phyloP scores from a whole-genome alignment of 2,797 vertebrate genomes.

The Gambusia yucatana region DNA sequence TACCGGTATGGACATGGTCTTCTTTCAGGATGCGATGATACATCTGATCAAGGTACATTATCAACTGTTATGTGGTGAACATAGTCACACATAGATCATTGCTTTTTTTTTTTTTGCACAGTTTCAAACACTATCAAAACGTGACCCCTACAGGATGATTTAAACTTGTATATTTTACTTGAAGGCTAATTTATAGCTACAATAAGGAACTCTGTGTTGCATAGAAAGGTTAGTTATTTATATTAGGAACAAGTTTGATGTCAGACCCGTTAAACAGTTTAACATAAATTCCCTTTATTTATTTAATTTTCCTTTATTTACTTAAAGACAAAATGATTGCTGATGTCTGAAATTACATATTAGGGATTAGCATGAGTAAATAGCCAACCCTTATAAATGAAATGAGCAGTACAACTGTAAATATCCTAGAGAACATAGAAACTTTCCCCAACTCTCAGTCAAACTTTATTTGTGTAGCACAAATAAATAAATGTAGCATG shows the following conservation, averaged over 20 bases:
- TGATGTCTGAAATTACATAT: background rate
- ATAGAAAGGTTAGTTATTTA: background rate
- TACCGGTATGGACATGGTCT: conserved; percentile 92
- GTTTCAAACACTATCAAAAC: background rate
- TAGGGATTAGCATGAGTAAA: background rate
- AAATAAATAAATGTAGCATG: background rate
- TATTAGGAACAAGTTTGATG: background rate
- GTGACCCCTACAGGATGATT: background rate
- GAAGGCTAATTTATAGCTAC: background rate
- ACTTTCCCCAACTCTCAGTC: background rate
- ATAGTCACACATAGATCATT: background rate
- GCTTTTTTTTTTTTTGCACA: background rate
- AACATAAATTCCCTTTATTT: background rate
- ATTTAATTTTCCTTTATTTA: background rate
- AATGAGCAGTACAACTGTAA: background rate
- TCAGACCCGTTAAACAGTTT: background rate
- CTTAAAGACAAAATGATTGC: background rate
- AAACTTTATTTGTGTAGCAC: too few species aligned
- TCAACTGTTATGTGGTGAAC: background rate
- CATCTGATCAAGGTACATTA: conserved; percentile 92
- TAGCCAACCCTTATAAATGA: background rate
- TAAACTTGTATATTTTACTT: background rate
- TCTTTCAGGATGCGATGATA: conserved; percentile 93
- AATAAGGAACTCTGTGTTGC: background rate
- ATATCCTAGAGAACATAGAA: background rate